A percentile compares a stretch with the other conserved stretches of the same genome.
These are phyloP conservation scores for Eupeodes corollae DNA, from an alignment of 1,140 invertebrate genomes.

Conservation along the genomic window DNA sequence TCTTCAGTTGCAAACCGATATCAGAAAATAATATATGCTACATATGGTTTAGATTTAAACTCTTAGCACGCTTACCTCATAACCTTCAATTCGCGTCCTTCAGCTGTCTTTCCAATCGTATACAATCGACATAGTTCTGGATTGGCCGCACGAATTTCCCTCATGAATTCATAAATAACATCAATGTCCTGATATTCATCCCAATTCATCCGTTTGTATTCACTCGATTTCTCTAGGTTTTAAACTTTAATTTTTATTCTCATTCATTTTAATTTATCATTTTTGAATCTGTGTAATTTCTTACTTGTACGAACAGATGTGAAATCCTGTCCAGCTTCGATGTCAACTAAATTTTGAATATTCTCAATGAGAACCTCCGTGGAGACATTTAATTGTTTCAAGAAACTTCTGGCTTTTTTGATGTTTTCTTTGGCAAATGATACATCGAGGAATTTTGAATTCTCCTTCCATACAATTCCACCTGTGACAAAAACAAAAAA, in stretches of 20 bases:
- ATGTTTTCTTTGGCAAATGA: constrained; percentile 24
- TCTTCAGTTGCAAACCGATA: too few species aligned
- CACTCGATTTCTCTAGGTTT: constrained; percentile 20
- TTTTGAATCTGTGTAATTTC: neutral
- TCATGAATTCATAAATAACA: constrained; percentile 53
- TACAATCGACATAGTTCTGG: constrained; percentile 49
- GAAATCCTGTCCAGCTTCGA: constrained; percentile 26
- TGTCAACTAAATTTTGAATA: constrained; percentile 29
- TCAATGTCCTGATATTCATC: constrained; percentile 55
- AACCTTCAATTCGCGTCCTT: constrained; percentile 57
- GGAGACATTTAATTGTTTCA: constrained; percentile 16
- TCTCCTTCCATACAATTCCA: constrained; percentile 33
- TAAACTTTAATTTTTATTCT: neutral
- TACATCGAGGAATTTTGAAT: constrained; percentile 32
- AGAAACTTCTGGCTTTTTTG: constrained; percentile 24
- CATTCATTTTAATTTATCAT: neutral
- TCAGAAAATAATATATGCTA: too few species aligned
- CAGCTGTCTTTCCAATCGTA: constrained; percentile 56
- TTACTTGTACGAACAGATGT: neutral
- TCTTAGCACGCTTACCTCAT: constrained; percentile 26
- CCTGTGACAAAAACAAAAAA: constrained; percentile 3
- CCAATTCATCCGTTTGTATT: constrained; percentile 48
- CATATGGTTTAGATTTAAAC: too few species aligned
- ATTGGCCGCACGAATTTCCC: constrained; percentile 53
- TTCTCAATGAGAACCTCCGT: constrained; percentile 16